Evolutionary conservation across 1,140 invertebrate species (phyloP), one percentile per base, ranked within the genome.

Genomic region (Bombus confusus): DNA sequence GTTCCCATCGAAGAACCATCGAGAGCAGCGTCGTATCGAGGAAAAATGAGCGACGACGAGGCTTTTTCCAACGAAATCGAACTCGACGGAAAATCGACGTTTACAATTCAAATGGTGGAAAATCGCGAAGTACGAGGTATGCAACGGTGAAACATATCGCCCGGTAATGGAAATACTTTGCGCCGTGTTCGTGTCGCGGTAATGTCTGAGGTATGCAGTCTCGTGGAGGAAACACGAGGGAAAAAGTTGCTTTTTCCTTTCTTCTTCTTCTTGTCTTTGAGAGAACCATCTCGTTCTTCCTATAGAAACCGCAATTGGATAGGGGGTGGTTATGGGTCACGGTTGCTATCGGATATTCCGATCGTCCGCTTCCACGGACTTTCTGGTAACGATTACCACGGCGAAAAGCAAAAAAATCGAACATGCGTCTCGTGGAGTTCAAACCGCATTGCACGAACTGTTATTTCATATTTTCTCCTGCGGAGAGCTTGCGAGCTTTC

Each of bases 111-210:
- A 87, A 90, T 85, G 81, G 89, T 34, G 78, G 47, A 80, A 87
- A 91, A 87, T 91, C 85, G 89, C 80, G n/a, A 22, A 22, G 83
- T 31, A 66, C 57, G 86, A 87, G 77, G 83, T 90, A 87, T 85
- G 88, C 86, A 34, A 52, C 87, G 66, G 34, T 88, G 88, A 90
- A 88, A 90, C 86, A 88, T 80, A 90, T 88, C 62, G 66, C 34
- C 25, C 66, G 52, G 88, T 86, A 90, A 90, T 90, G 86, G 89
- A 90, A 90, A 90, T 90, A 90, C 88, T 90, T 90, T 74, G 71
- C 85, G 82, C 82, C 15, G 2, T 78, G 73, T 87, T 89, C 88
- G 88, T 82, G 88, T 89, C 78, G 77, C 77, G 81, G 81, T 83
- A 80, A 89, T 85, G 71, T 43, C 79, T 13, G 59, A 82, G 85